Evolutionary conservation across 2,113 vertebrate genomes (phyloP).

Genomic region (Ophthalmolycus amberensis): DNA sequence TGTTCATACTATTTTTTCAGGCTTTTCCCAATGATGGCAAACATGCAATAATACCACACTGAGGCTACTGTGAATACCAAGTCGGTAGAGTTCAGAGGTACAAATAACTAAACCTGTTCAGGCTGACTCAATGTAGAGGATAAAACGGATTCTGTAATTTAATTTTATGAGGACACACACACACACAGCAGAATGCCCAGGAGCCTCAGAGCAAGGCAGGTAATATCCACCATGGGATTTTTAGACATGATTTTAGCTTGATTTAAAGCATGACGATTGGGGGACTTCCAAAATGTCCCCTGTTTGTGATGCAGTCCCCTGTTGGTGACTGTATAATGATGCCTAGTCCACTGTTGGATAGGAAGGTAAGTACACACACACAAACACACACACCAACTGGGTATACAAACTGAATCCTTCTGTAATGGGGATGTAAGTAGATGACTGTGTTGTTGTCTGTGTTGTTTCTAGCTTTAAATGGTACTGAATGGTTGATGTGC

Average conservation of each 20-base stretch:
- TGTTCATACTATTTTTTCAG: background rate
- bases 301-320: too few species aligned
- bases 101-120: constrained; percentile 17
- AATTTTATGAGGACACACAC: background rate
- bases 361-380: background rate
- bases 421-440: background rate
- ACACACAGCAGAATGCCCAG: background rate
- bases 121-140: background rate
- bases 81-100: constrained; percentile 5
- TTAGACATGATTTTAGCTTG: background rate
- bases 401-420: background rate
- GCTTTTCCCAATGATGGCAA: background rate
- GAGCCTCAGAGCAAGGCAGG: too few species aligned
- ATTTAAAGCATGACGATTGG: background rate
- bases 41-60: background rate
- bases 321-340: too few species aligned
- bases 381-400: background rate
- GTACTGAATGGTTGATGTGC: background rate
- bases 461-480: background rate
- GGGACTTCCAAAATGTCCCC: too few species aligned
- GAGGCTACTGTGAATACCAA: background rate
- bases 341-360: background rate
- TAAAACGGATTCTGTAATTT: constrained; percentile 1
- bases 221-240: background rate
- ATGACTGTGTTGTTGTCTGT: background rate